These are phyloP conservation scores for Gymnocypris eckloni DNA, from an alignment of 2,797 vertebrate genomes.

Conservation along the genomic window DNA sequence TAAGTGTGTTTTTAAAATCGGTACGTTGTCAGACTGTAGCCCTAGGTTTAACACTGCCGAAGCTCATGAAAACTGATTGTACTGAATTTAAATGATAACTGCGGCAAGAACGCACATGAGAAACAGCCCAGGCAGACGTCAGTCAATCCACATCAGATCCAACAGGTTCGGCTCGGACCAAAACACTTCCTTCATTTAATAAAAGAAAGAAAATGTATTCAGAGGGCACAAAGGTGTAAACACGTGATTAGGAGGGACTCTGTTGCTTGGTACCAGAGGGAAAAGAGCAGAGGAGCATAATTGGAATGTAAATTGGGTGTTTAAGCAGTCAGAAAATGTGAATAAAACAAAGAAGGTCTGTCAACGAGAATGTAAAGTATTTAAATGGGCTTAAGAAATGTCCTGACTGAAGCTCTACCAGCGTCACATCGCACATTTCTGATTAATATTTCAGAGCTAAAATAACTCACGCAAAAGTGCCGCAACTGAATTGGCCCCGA, in stretches of 20 bases:
- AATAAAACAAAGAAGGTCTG: conserved; percentile 27
- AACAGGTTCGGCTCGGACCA: conserved; percentile 16
- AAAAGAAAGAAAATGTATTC: conserved; percentile 41
- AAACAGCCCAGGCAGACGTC: conserved; percentile 20
- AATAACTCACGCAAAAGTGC: background rate
- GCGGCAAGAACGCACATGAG: background rate
- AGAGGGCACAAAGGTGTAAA: conserved; percentile 47
- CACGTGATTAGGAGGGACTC: conserved; percentile 44
- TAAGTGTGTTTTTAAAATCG: conserved; percentile 11
- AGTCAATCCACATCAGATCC: conserved; percentile 31
- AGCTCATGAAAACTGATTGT: conserved; percentile 21
- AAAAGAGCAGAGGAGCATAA: conserved; percentile 32
- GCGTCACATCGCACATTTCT: background rate
- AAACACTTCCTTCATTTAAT: conserved; percentile 25
- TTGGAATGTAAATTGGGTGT: conserved; percentile 52
- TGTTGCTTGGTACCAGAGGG: conserved; percentile 30
- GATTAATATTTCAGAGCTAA: background rate
- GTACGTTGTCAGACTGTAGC: conserved; percentile 16
- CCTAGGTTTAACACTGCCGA: conserved; percentile 1
- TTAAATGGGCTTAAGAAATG: background rate
- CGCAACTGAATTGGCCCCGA: background rate
- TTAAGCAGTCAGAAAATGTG: conserved; percentile 36
- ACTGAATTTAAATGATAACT: conserved; percentile 40
- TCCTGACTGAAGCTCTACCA: conserved; percentile 1
- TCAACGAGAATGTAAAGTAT: conserved; percentile 7